These are phyloP conservation scores for Crotophaga sulcirostris DNA, from an alignment of 2,113 vertebrate genomes.

Conservation along the genomic window DNA sequence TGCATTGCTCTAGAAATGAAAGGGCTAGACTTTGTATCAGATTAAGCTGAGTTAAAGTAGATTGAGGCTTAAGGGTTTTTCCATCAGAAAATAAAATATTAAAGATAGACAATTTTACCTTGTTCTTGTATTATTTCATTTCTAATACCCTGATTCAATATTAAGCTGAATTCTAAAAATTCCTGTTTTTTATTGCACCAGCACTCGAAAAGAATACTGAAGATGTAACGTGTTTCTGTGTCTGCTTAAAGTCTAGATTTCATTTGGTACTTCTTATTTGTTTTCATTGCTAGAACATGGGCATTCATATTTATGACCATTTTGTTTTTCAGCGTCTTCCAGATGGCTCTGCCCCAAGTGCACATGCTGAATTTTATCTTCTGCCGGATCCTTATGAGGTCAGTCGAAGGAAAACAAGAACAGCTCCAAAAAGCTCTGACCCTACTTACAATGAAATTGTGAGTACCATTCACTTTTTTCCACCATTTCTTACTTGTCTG, in stretches of 20 bases:
- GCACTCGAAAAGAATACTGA: not conserved
- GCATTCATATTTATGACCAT: constrained; percentile 61
- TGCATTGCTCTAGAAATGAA: not conserved
- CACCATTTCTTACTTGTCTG: not conserved
- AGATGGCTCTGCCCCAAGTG: constrained; percentile 83
- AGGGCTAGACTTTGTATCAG: not conserved
- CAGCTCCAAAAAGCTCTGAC: constrained; percentile 81
- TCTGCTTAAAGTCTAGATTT: constrained; percentile 25
- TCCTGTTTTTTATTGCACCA: not conserved
- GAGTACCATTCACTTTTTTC: constrained; percentile 33
- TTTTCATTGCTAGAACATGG: constrained; percentile 40
- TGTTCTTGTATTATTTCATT: constrained; percentile 13
- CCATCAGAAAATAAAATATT: not conserved
- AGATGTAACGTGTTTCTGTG: not conserved
- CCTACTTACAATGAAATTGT: constrained; percentile 91
- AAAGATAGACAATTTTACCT: not conserved
- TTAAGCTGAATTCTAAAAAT: not conserved
- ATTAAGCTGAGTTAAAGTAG: constrained; percentile 7
- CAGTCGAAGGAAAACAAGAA: constrained; percentile 83
- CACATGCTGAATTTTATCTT: constrained; percentile 83
- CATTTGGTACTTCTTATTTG: constrained; percentile 41
- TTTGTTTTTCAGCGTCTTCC: constrained; percentile 76
- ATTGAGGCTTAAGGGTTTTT: not conserved
- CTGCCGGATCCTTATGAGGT: constrained; percentile 76
- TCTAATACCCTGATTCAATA: constrained; percentile 6